Evolutionary conservation across 1,140 invertebrate species (phyloP).

Genomic region (Hylyphantes graminicola): DNA sequence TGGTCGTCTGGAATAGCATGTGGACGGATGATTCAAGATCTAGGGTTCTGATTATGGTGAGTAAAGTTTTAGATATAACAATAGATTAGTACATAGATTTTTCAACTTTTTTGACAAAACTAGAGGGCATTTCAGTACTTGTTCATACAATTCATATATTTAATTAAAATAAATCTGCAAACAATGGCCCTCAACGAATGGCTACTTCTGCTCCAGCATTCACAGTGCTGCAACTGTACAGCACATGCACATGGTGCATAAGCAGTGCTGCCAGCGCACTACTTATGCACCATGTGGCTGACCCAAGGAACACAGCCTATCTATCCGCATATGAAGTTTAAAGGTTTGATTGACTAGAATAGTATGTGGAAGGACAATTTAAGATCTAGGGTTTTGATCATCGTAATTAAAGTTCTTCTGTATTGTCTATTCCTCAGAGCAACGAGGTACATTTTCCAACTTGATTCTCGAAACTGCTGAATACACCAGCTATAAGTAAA

Average conservation of each 20-base stretch:
- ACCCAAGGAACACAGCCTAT: slow-evolving; percentile 87
- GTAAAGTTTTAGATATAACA: not conserved
- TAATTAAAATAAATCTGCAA: slow-evolving; percentile 68
- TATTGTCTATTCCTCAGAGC: no score
- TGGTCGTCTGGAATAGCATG: slow-evolving; percentile 52
- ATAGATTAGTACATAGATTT: no score
- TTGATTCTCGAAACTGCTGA: no score
- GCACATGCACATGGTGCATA: no score
- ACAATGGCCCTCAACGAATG: slow-evolving; percentile 81
- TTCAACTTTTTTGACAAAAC: no score
- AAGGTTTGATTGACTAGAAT: slow-evolving; percentile 30
- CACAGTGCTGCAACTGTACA: slow-evolving; percentile 89
- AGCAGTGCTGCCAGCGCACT: slow-evolving; percentile 95
- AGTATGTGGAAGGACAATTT: slow-evolving; percentile 33
- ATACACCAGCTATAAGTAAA: no score
- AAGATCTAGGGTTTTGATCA: slow-evolving; percentile 65
- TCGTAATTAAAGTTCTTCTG: no score
- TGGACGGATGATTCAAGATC: slow-evolving; percentile 34
- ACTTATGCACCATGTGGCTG: slow-evolving; percentile 80
- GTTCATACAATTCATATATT: no score
- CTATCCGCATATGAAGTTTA: slow-evolving; percentile 77
- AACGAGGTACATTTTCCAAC: no score
- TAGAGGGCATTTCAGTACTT: no score
- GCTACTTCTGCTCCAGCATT: slow-evolving; percentile 87
- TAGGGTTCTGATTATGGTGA: slow-evolving; percentile 25